phyloP scores from a whole-genome alignment of 2,888 invertebrate genomes.

The Sphecodes monilicornis region DNA sequence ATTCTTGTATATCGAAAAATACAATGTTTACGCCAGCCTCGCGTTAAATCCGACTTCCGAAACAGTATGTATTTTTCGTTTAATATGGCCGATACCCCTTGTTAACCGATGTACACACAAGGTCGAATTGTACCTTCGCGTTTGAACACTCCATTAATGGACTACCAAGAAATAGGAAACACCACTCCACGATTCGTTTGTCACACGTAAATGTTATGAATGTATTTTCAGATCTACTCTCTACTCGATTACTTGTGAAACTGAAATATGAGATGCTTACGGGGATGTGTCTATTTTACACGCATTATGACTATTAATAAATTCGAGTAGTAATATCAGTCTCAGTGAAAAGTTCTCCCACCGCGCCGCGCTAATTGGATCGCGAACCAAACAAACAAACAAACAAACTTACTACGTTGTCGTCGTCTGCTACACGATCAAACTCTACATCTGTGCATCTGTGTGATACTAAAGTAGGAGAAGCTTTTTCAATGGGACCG shows the following conservation, averaged over 20 bases:
- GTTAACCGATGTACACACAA: conserved; percentile 49
- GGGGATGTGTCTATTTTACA: conserved; percentile 43
- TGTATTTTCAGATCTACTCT: conserved; percentile 34
- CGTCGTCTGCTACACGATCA: conserved; percentile 40
- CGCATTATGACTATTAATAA: conserved; percentile 42
- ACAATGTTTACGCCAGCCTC: conserved; percentile 63
- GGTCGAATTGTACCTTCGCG: conserved; percentile 50
- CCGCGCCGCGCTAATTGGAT: not conserved
- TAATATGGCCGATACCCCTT: conserved; percentile 59
- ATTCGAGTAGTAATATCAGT: conserved; percentile 45
- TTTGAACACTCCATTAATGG: conserved; percentile 48
- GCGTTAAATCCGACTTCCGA: conserved; percentile 46
- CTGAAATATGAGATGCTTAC: conserved; percentile 29
- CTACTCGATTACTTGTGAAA: conserved; percentile 40
- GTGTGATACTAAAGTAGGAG: conserved; percentile 42
- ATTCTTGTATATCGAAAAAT: conserved; percentile 68
- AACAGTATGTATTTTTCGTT: conserved; percentile 51
- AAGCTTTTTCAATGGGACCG: conserved; percentile 51
- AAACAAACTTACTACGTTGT: conserved; percentile 52
- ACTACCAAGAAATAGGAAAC: conserved; percentile 21
- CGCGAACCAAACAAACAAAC: conserved; percentile 17
- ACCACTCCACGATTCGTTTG: conserved; percentile 43
- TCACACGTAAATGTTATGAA: conserved; percentile 44
- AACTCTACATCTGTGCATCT: conserved; percentile 53
- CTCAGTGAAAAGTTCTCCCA: conserved; percentile 47